These are phyloP conservation scores for Scaptomyza montana DNA, from an alignment of 1,140 invertebrate species.

Conservation along the genomic window DNA sequence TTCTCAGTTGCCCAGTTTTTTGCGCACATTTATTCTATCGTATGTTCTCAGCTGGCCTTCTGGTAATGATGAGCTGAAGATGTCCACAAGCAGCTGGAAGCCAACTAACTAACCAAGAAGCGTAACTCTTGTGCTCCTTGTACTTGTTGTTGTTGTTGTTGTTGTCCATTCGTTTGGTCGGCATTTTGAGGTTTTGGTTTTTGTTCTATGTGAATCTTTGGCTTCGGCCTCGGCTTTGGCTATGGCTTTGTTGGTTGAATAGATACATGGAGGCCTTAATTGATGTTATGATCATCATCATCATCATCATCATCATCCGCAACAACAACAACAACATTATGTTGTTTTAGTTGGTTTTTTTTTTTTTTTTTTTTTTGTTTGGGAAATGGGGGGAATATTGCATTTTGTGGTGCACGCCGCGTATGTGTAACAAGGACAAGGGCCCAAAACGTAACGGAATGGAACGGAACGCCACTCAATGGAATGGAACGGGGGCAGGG, in stretches of 20 bases:
- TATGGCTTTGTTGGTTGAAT: constrained; percentile 63
- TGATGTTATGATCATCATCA: constrained; percentile 74
- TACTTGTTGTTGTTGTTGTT: constrained; percentile 21
- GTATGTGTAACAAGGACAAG: constrained; percentile 63
- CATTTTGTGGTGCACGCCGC: constrained; percentile 66
- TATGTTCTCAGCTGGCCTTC: constrained; percentile 9
- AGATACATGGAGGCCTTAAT: constrained; percentile 66
- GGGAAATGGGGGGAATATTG: constrained; percentile 39
- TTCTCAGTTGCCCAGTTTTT: not conserved
- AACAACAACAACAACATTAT: constrained; percentile 20
- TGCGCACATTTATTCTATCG: constrained; percentile 8
- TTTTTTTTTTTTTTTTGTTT: constrained; percentile 20
- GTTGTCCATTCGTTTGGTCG: constrained; percentile 43
- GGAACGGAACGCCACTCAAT: constrained; percentile 6
- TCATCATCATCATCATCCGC: constrained; percentile 21
- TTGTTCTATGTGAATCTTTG: constrained; percentile 27
- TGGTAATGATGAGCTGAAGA: constrained; percentile 16
- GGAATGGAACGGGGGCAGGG: constrained; percentile 8
- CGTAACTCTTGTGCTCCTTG: constrained; percentile 25
- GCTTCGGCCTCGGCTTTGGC: constrained; percentile 1
- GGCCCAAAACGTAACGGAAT: constrained; percentile 15
- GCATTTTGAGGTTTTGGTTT: constrained; percentile 45
- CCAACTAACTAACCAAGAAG: constrained; percentile 32
- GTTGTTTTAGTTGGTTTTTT: constrained; percentile 45
- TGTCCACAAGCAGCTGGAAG: constrained; percentile 8